Evolutionary conservation across 2,797 vertebrate genomes (phyloP).

Genomic region (Myotis myotis): DNA sequence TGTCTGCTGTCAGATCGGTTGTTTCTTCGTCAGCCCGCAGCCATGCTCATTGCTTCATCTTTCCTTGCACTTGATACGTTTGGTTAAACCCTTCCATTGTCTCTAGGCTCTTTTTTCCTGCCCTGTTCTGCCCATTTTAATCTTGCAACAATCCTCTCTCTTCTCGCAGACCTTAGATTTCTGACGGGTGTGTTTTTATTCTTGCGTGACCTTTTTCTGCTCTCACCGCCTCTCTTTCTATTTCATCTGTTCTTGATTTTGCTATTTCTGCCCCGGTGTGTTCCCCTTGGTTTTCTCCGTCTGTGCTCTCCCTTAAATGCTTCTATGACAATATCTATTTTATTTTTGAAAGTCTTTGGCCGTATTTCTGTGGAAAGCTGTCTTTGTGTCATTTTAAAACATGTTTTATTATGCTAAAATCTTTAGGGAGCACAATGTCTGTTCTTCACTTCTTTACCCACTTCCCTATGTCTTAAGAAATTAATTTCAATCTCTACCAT

Average conservation of each 20-base stretch:
- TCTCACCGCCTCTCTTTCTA: neutral
- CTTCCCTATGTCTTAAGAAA: conserved; percentile 53
- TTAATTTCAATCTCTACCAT: neutral
- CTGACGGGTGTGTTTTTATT: conserved; percentile 13
- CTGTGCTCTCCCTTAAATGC: neutral
- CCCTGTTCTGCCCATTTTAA: conserved; percentile 10
- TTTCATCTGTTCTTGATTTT: conserved; percentile 52
- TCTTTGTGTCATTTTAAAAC: conserved; percentile 45
- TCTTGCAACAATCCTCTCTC: neutral
- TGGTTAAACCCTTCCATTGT: conserved; percentile 33
- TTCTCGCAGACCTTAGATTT: neutral
- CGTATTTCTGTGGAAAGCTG: conserved; percentile 32
- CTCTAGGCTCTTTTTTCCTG: neutral
- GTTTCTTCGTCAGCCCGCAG: neutral
- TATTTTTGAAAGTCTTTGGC: conserved; percentile 43
- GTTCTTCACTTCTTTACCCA: neutral
- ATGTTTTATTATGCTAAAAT: conserved; percentile 23
- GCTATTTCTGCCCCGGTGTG: neutral
- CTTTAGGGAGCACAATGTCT: neutral
- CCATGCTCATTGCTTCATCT: neutral
- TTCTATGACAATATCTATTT: conserved; percentile 41
- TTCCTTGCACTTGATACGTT: neutral
- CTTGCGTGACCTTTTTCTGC: conserved; percentile 26
- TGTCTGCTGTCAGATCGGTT: neutral
- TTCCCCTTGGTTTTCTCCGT: conserved; percentile 46